Base-by-base conservation (phyloP, 30 jellyfish, hydroid and myxozoan species). In the Haliclystus octoradiatus region DNA sequence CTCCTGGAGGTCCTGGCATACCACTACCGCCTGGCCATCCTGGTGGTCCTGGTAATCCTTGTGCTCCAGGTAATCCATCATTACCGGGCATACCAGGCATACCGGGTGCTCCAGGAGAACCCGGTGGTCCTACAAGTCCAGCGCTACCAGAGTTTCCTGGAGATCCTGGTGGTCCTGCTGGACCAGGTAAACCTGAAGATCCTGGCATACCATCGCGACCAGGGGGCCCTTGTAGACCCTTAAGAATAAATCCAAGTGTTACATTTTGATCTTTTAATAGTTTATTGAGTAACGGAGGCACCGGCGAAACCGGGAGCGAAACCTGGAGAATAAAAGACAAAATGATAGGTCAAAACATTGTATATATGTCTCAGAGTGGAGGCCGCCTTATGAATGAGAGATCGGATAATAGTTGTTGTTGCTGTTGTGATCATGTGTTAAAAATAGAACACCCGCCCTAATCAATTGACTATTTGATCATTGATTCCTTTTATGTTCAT, bases 21-120 rank as follows among this genome's bases (percentile, higher is more conserved):
- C 99, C 99, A 83, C 95, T 91, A 60, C 99, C 95, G 34, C 99
- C 99, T 52, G 99, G 99, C 94, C 93, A 74, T 62, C 99, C 99
- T 1, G 99, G 96, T 15, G 94, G 73, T 1, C 99, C 99, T 50
- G 95, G 95, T 80, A 79, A 33, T 68, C 99, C 99, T 31, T 94
- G 83, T 3, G 95, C 89, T 33, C 99, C 99, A 26, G 95, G 94
- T 52, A 83, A 28, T 67, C 99, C 99, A 83, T 91, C 99, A 61
- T 61, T 75, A 26, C 99, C 99, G 32, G 92, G 99, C 61, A 71
- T 62, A 0, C 99, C 99, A 25, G 86, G 99, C 28, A 81, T 46
- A 40, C 99, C 99, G 34, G 95, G 94, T 28, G 92, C 82, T 68
- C 99, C 99, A 76, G 72, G 50, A 73, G 83, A 57, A 34, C 99